A percentile compares a stretch with the other conserved stretches of the same genome.
Conservation (phyloP, 2,797 vertebrate genomes). For the Eospalax fontanierii region DNA sequence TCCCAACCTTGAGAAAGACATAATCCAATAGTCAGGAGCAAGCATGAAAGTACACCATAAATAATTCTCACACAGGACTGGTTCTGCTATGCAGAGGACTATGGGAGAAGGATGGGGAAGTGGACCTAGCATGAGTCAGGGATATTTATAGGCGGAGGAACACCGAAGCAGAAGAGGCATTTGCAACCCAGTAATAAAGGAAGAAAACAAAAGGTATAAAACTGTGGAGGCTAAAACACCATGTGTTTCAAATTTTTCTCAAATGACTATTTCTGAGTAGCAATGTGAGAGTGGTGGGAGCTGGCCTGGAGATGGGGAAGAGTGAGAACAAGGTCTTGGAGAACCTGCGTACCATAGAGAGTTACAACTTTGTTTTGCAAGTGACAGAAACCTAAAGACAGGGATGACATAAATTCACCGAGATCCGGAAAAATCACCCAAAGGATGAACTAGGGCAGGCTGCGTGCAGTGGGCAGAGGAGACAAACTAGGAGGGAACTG, state of each 20-base stretch:
- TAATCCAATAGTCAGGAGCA: neutral
- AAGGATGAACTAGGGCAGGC: too few species aligned
- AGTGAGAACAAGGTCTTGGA: accelerated
- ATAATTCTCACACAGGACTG: neutral
- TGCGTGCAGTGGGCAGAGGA: neutral
- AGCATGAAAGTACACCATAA: neutral
- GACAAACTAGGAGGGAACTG: too few species aligned
- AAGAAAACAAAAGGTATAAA: neutral
- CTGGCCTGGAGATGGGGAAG: neutral
- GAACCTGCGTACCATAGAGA: neutral
- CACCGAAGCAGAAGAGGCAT: neutral
- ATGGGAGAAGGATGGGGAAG: neutral
- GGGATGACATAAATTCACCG: neutral
- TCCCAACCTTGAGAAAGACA: neutral
- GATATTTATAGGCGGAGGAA: neutral
- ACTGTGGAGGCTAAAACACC: neutral
- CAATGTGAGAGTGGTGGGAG: too few species aligned
- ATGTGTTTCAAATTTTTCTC: neutral
- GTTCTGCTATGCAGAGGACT: neutral
- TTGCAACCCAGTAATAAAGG: neutral
- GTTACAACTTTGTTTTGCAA: neutral
- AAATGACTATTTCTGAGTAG: neutral
- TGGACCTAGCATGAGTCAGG: neutral
- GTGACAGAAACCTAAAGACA: neutral
- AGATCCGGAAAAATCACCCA: neutral